Conservation (phyloP, 2,888 invertebrate genomes). For the Tigriopus californicus region DNA sequence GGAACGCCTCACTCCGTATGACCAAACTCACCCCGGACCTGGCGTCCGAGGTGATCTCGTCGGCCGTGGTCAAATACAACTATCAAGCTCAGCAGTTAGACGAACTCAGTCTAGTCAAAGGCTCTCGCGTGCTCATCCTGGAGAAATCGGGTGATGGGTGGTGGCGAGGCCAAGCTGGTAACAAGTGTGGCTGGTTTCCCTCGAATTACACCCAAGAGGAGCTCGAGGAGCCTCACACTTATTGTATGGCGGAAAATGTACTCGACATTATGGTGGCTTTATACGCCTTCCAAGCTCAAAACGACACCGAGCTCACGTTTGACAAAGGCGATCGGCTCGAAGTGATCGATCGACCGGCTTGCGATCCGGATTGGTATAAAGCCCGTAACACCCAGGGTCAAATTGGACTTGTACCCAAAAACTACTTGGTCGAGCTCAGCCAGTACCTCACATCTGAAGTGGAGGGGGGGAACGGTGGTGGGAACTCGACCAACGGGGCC, state of each 20-base stretch:
- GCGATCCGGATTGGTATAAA: conserved; percentile 97
- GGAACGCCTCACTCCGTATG: conserved; percentile 15
- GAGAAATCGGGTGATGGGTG: conserved; percentile 98
- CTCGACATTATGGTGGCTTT: conserved; percentile 86
- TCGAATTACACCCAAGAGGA: conserved; percentile 68
- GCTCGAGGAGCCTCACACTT: conserved; percentile 41
- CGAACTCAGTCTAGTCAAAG: conserved; percentile 82
- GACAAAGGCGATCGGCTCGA: conserved; percentile 91
- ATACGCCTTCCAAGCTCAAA: conserved; percentile 72
- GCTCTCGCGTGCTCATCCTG: conserved; percentile 76
- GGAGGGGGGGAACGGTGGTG: background rate
- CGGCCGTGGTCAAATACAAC: conserved; percentile 77
- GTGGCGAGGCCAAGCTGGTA: conserved; percentile 83
- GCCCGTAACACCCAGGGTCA: conserved; percentile 82
- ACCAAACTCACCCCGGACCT: conserved; percentile 36
- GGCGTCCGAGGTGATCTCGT: conserved; percentile 55
- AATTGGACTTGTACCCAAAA: conserved; percentile 82
- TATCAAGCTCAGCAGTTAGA: conserved; percentile 77
- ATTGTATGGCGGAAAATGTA: conserved; percentile 86
- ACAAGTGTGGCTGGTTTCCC: conserved; percentile 71
- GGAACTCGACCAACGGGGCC: background rate
- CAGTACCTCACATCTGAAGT: conserved; percentile 15
- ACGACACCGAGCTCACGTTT: conserved; percentile 87
- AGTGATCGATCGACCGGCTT: conserved; percentile 82
- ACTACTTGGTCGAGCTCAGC: conserved; percentile 55